Evolutionary conservation across 2,797 vertebrate species (phyloP), one percentile per base, ranked within the genome.

Genomic region (Holocentrus rufus): DNA sequence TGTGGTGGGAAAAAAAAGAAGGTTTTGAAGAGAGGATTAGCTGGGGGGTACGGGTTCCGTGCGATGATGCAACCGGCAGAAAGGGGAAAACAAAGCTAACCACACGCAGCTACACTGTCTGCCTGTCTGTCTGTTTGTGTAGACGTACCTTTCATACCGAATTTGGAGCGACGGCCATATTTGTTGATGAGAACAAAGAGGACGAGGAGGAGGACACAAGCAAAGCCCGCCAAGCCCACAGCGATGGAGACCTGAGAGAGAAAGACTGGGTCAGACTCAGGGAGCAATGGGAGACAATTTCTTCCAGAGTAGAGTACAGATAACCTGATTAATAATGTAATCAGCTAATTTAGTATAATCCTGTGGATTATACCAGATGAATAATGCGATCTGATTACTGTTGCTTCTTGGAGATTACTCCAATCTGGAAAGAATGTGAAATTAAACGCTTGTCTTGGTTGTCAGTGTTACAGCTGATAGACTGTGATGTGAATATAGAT

Each of bases 171-270:
- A 3, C 97, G 94, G 71, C 97, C 97, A 2, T 98, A 99, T 89
- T 99, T 99, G 95, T 99, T 99, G 95, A 99, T 98, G 91, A 99
- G 96, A 81, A 99, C 95, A 76, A 99, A 98, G 65, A 98, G 95
- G 76, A 98, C 93, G 63, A 99, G 95, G 86, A 99, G 92, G 67
- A 98, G 95, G 77, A 98, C 95, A 7, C 97, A 98, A 49, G 96
- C 97, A 50, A 99, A 98, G 55, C 96, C 97, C 5, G 97, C 98
- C 66, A 99, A 93, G 50, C 97, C 96, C 25, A 99, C 97, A 0
- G 97, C 97, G 61, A 99, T 97, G 84, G 96, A 98, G 69, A 99
- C 98, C 98, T 99, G 79, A 59, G 54, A 64, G 59, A 73, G 4
- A 72, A 74, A 63, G 20, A 61, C 27, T 57, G 47, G n/a, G 75